phyloP scores from a whole-genome alignment of 2,888 invertebrate species.

The Nezara viridula region DNA sequence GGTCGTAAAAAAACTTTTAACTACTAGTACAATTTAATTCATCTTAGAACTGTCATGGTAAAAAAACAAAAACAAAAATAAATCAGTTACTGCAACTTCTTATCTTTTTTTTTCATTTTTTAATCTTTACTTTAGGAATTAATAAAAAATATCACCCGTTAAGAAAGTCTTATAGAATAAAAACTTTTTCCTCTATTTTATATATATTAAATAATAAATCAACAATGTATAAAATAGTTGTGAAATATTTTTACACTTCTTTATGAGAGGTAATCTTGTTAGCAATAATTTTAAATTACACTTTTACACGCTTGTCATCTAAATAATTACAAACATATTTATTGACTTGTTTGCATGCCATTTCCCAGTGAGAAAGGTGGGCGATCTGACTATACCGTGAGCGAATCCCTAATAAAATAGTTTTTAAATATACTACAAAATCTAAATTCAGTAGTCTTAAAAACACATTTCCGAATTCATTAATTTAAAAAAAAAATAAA shows the following conservation, averaged over 20 bases:
- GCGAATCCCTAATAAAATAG: slow-evolving; percentile 46
- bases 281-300: slow-evolving; percentile 53
- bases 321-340: slow-evolving; percentile 55
- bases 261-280: slow-evolving; percentile 58
- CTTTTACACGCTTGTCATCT: slow-evolving; percentile 57
- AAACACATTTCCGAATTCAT: slow-evolving; percentile 26
- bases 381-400: slow-evolving; percentile 69
- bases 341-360: slow-evolving; percentile 57
- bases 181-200: slow-evolving; percentile 49
- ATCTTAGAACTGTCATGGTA: slow-evolving; percentile 61
- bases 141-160: slow-evolving; percentile 59
- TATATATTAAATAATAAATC: slow-evolving; percentile 55
- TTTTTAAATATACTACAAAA: slow-evolving; percentile 17
- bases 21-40: slow-evolving; percentile 51
- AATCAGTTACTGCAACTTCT: slow-evolving; percentile 55
- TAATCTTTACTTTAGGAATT: slow-evolving; percentile 55
- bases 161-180: slow-evolving; percentile 59
- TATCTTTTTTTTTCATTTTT: slow-evolving; percentile 37
- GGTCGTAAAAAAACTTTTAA: slow-evolving; percentile 65
- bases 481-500: slow-evolving; percentile 29
- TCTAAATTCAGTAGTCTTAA: slow-evolving; percentile 30
- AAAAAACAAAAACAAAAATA: slow-evolving; percentile 54
- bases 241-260: slow-evolving; percentile 55
- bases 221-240: slow-evolving; percentile 56
- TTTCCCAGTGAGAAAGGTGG: slow-evolving; percentile 67